Percentiles rank a stretch among this genome's conserved stretches.
Evolutionary conservation across 2,888 invertebrate species (phyloP).

Genomic region (Microdon myrmicae): DNA sequence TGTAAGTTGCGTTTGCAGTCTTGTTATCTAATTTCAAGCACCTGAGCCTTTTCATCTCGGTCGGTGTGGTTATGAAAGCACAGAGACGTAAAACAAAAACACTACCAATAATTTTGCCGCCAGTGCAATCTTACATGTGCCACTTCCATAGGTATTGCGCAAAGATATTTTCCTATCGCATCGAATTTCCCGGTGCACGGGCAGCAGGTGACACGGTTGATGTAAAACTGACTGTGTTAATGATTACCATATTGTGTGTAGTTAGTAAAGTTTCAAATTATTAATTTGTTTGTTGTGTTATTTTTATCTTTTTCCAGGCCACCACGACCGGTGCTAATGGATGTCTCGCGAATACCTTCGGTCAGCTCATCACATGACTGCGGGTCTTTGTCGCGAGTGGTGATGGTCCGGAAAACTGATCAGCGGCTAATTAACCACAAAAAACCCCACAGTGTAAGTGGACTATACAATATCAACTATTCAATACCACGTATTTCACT

Average conservation of each 20-base stretch:
- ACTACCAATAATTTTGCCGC: too few species aligned
- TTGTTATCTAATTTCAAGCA: too few species aligned
- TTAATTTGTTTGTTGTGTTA: background rate
- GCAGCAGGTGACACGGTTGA: background rate
- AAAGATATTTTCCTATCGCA: slow-evolving; percentile 27
- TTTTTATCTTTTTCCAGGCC: slow-evolving; percentile 49
- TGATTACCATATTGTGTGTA: background rate
- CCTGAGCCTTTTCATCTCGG: too few species aligned
- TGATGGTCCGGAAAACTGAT: slow-evolving; percentile 77
- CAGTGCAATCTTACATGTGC: too few species aligned
- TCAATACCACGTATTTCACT: too few species aligned
- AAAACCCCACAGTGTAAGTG: slow-evolving; percentile 65
- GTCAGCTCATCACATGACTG: slow-evolving; percentile 64
- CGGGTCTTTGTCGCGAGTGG: slow-evolving; percentile 71
- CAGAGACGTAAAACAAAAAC: too few species aligned
- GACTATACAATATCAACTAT: slow-evolving; percentile 9
- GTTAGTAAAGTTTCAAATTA: slow-evolving; percentile 1
- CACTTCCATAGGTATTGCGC: slow-evolving; percentile 32
- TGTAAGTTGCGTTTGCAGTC: too few species aligned
- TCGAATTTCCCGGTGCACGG: slow-evolving; percentile 5
- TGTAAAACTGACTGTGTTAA: slow-evolving; percentile 11
- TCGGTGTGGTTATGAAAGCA: too few species aligned
- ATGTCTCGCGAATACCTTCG: slow-evolving; percentile 57
- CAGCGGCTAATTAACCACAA: slow-evolving; percentile 74
- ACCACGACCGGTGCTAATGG: slow-evolving; percentile 55